Evolutionary conservation across 2,888 invertebrate genomes (phyloP).

Genomic region (Hydriomena furcata): DNA sequence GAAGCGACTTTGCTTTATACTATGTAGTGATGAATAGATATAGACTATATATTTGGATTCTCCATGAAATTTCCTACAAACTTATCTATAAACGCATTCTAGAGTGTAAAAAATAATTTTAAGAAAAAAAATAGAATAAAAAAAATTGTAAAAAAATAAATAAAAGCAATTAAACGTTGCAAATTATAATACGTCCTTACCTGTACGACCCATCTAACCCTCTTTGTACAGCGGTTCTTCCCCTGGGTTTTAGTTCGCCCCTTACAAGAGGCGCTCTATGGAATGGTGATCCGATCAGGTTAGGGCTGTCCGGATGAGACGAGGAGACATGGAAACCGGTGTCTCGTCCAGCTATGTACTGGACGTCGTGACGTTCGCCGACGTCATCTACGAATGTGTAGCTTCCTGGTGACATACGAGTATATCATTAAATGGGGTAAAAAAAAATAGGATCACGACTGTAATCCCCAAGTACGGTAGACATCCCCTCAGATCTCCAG

Average conservation of each 20-base stretch:
- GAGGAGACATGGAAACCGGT: constrained; percentile 90
- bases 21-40: too few relatives aligned
- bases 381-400: constrained; percentile 90
- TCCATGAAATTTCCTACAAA: too few relatives aligned
- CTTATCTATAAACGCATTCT: too few relatives aligned
- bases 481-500: background rate
- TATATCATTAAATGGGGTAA: background rate
- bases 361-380: constrained; percentile 89
- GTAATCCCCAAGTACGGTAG: background rate
- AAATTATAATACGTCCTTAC: too few relatives aligned
- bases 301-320: constrained; percentile 86
- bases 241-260: constrained; percentile 85
- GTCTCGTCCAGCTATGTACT: constrained; percentile 89
- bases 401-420: constrained; percentile 72
- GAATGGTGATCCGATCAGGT: constrained; percentile 85
- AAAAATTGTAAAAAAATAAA: too few relatives aligned
- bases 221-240: constrained; percentile 88
- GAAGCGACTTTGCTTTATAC: too few relatives aligned
- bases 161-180: too few relatives aligned
- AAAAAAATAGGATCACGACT: background rate
- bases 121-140: too few relatives aligned
- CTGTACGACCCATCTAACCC: constrained; percentile 89
- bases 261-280: constrained; percentile 86
- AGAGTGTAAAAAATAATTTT: too few relatives aligned
- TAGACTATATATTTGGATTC: too few relatives aligned